Percentiles rank a stretch among this genome's conserved stretches.
phyloP scores from a whole-genome alignment of 2,888 invertebrate genomes.

The Galerucella nymphaeae region DNA sequence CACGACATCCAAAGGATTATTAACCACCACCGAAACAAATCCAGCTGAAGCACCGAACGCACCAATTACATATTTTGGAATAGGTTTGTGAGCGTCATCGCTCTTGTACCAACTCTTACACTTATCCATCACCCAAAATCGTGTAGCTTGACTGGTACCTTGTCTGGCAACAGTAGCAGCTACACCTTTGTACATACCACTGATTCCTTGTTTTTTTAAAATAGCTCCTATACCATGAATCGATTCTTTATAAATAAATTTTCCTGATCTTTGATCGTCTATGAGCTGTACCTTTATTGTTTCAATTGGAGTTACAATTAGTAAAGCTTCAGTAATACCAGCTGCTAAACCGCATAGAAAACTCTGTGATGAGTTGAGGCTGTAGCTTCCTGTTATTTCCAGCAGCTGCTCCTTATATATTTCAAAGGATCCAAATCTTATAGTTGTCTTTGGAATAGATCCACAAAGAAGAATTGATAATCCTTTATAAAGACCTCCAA shows the following conservation, averaged over 20 bases:
- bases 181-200: constrained; percentile 30
- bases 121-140: constrained; percentile 28
- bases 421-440: constrained; percentile 98
- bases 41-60: constrained; percentile 46
- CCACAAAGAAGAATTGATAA: constrained; percentile 95
- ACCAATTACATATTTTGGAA: constrained; percentile 18
- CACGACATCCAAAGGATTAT: constrained; percentile 98
- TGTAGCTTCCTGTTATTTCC: constrained; percentile 79
- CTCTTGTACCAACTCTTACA: constrained; percentile 20
- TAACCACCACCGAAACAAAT: constrained; percentile 97
- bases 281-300: constrained; percentile 99
- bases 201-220: constrained; percentile 77
- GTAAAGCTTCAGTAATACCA: constrained; percentile 93
- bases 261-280: constrained; percentile 92
- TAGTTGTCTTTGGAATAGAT: constrained; percentile 98
- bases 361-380: constrained; percentile 79
- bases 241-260: constrained; percentile 93
- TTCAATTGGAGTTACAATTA: constrained; percentile 99
- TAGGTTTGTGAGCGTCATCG: constrained; percentile 12
- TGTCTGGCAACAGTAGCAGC: constrained; percentile 16
- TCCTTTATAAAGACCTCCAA: constrained; percentile 93
- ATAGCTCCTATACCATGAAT: constrained; percentile 92
- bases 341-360: constrained; percentile 94
- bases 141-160: constrained; percentile 23
- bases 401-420: constrained; percentile 79